These are phyloP conservation scores for Dynastes tityus DNA, from an alignment of 2,888 invertebrate species.

Conservation along the genomic window DNA sequence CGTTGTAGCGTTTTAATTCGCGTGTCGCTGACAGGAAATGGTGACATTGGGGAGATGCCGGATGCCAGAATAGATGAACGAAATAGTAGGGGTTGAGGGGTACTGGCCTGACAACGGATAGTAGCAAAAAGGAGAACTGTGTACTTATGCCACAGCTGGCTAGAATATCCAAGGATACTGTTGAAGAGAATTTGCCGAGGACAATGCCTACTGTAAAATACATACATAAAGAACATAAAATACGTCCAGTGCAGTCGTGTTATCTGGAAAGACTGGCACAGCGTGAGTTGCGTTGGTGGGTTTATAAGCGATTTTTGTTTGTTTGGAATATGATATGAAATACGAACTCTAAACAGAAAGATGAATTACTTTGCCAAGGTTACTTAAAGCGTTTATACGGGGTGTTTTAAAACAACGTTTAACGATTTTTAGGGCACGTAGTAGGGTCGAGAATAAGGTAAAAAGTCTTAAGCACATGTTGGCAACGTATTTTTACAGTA, in stretches of 20 bases:
- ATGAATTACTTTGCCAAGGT: no score
- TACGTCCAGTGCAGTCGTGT: conserved; percentile 42
- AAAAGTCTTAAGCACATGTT: no score
- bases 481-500: no score
- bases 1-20: conserved; percentile 65
- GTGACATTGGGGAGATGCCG: conserved; percentile 60
- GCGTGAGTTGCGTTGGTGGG: conserved; percentile 19
- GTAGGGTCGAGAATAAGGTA: no score
- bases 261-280: conserved; percentile 42
- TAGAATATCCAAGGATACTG: conserved; percentile 36
- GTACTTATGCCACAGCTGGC: not conserved
- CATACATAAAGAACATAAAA: conserved; percentile 35
- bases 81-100: conserved; percentile 23
- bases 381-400: no score
- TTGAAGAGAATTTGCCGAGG: conserved; percentile 39
- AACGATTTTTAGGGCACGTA: no score
- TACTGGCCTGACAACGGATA: conserved; percentile 23
- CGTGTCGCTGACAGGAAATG: conserved; percentile 65
- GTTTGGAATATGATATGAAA: not conserved
- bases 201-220: conserved; percentile 40
- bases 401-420: no score
- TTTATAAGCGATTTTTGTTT: conserved; percentile 12
- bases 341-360: not conserved
- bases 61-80: conserved; percentile 54
- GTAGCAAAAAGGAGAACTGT: conserved; percentile 8